These are phyloP conservation scores for Amphimallon solstitiale DNA, from an alignment of 2,888 invertebrate genomes.

Conservation along the genomic window DNA sequence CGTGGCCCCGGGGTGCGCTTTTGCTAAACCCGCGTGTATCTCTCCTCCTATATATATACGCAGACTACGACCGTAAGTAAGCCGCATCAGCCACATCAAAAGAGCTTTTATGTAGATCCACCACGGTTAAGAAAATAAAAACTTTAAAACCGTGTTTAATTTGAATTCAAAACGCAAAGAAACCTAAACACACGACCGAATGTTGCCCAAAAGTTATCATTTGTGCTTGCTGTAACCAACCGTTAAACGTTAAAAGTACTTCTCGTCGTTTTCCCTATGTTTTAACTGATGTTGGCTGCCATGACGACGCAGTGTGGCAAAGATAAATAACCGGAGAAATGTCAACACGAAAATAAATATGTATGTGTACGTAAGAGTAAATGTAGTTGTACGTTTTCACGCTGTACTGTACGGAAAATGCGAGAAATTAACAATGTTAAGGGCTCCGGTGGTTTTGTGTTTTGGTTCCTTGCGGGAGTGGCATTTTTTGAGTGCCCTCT, in stretches of 20 bases:
- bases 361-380: neutral
- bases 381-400: neutral
- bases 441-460: neutral
- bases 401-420: no score
- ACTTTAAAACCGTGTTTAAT: conserved; percentile 62
- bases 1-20: conserved; percentile 58
- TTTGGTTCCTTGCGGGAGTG: neutral
- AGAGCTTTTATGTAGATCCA: conserved; percentile 62
- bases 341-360: conserved; percentile 23
- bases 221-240: neutral
- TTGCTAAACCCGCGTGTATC: conserved; percentile 49
- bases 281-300: neutral
- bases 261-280: neutral
- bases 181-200: conserved; percentile 23
- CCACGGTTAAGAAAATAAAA: conserved; percentile 62
- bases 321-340: conserved; percentile 28
- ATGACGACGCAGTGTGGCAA: neutral
- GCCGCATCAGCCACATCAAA: conserved; percentile 61
- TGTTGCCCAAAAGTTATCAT: neutral
- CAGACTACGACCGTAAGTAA: no score
- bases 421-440: neutral
- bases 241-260: neutral
- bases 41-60: conserved; percentile 55
- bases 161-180: conserved; percentile 50
- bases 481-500: neutral